Evolutionary conservation across 2,113 vertebrate genomes (phyloP).

Genomic region (Hiodon alosoides): DNA sequence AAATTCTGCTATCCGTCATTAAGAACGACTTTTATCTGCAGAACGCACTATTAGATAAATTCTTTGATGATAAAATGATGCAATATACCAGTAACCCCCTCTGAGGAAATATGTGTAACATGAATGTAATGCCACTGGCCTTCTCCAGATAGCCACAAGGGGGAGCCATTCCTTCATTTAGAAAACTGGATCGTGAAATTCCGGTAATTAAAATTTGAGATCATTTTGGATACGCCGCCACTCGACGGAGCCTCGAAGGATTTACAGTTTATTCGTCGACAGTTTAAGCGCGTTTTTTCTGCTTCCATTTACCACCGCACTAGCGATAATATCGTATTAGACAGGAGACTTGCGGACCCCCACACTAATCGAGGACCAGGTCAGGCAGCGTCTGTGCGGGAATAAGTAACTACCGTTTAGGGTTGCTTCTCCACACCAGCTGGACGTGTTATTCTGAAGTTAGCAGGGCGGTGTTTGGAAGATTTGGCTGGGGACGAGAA

Average conservation of each 20-base stretch:
- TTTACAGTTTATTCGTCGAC: too few species aligned
- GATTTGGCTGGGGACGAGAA: neutral
- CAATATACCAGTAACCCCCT: slow-evolving; percentile 20
- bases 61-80: slow-evolving; percentile 20
- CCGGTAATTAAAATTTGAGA: neutral
- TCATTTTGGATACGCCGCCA: neutral
- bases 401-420: too few species aligned
- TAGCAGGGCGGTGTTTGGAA: neutral
- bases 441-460: too few species aligned
- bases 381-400: too few species aligned
- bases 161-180: slow-evolving; percentile 15
- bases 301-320: too few species aligned
- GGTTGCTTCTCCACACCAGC: too few species aligned
- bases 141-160: neutral
- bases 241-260: too few species aligned
- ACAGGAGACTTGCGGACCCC: too few species aligned
- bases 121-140: neutral
- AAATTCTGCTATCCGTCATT: neutral
- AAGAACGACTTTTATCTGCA: slow-evolving; percentile 1
- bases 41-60: slow-evolving; percentile 12
- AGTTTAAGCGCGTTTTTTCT: too few species aligned
- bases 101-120: neutral
- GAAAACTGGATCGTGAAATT: neutral
- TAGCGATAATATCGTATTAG: too few species aligned
- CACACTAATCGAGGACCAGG: too few species aligned